These are phyloP conservation scores for Abramis brama DNA, from an alignment of 2,113 vertebrate genomes.

Conservation along the genomic window DNA sequence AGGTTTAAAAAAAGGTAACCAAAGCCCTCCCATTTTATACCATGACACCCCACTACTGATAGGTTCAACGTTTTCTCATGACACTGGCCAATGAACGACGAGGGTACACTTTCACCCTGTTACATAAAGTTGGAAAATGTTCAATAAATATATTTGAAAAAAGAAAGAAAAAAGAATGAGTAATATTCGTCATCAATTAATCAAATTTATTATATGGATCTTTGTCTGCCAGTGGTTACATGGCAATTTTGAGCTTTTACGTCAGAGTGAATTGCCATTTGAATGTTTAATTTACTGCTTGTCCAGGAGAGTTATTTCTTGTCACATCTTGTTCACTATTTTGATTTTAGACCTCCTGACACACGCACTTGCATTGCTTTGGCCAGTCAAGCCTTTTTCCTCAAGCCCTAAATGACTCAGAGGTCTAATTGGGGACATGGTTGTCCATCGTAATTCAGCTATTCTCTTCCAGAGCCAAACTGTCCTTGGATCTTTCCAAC, in stretches of 20 bases:
- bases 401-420: background rate
- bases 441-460: background rate
- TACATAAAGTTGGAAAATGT: no score
- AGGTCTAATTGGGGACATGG: background rate
- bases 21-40: no score
- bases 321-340: background rate
- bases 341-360: background rate
- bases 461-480: background rate
- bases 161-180: background rate
- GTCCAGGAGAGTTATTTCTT: background rate
- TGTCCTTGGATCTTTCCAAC: background rate
- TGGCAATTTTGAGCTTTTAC: no score
- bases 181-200: background rate
- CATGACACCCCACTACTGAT: no score
- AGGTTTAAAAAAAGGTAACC: no score
- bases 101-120: no score
- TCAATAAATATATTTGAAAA: no score
- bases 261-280: no score
- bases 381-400: background rate
- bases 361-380: background rate
- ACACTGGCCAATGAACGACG: no score
- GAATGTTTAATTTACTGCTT: background rate
- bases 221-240: background rate
- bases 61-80: no score
- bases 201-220: background rate